These are phyloP conservation scores for Bellardia pandia DNA, from an alignment of 2,888 invertebrate species.

Conservation along the genomic window DNA sequence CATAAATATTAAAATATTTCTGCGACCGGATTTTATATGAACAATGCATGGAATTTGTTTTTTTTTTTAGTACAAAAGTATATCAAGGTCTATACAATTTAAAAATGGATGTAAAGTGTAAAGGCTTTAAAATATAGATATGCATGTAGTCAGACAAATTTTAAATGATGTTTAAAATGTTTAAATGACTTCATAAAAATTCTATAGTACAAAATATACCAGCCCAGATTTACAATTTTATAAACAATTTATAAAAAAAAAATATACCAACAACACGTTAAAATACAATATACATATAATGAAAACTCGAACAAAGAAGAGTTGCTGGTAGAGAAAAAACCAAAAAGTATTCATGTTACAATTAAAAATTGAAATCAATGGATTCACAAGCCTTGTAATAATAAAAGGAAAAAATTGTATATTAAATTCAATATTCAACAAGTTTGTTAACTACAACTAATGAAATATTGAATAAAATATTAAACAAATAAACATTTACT, in stretches of 20 bases:
- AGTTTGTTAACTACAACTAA: slow-evolving; percentile 40
- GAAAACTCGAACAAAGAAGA: slow-evolving; percentile 24
- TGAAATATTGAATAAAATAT: slow-evolving; percentile 48
- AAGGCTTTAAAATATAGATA: no score
- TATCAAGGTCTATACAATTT: no score
- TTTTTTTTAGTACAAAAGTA: no score
- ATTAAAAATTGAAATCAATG: slow-evolving; percentile 59
- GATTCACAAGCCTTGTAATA: not conserved
- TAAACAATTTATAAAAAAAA: slow-evolving; percentile 8
- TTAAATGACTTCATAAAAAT: no score
- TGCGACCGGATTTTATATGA: no score
- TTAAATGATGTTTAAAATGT: no score
- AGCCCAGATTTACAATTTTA: not conserved
- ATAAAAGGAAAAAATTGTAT: slow-evolving; percentile 1
- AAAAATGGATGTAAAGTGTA: no score
- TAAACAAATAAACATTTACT: slow-evolving; percentile 6
- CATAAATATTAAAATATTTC: no score
- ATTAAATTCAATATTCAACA: slow-evolving; percentile 58
- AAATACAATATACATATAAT: slow-evolving; percentile 34
- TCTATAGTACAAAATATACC: not conserved
- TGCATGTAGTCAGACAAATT: no score
- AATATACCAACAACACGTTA: slow-evolving; percentile 22
- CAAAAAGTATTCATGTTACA: slow-evolving; percentile 41
- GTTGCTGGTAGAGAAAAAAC: not conserved
- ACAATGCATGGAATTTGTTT: no score